Conservation (phyloP, 2,888 invertebrate species). For the Drosophila quinaria region DNA sequence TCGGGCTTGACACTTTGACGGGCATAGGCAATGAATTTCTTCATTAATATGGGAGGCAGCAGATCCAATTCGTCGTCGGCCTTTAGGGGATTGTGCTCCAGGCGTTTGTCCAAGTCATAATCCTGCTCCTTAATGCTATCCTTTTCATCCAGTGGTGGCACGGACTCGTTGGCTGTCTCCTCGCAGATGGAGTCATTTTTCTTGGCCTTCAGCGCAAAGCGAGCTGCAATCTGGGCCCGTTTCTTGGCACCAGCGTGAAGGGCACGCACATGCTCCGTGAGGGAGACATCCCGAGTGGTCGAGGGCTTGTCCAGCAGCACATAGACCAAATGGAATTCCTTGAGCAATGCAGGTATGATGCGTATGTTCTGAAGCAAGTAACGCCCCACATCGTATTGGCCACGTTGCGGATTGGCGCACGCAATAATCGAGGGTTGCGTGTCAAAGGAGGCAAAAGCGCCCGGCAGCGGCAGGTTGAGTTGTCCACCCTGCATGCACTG, state of each 20-base stretch:
- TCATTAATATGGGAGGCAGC: conserved; percentile 91
- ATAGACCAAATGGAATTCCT: conserved; percentile 97
- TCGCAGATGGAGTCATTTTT: conserved; percentile 82
- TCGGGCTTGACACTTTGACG: conserved; percentile 94
- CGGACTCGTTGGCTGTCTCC: conserved; percentile 13
- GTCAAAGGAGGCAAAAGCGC: conserved; percentile 92
- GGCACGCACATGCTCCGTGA: conserved; percentile 90
- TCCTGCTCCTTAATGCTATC: conserved; percentile 68
- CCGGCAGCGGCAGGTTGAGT: conserved; percentile 96
- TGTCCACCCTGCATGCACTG: conserved; percentile 98
- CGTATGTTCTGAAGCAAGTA: conserved; percentile 96
- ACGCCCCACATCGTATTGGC: conserved; percentile 95
- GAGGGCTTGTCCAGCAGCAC: conserved; percentile 93
- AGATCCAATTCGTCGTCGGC: conserved; percentile 89
- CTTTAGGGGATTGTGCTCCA: conserved; percentile 80
- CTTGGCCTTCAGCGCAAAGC: conserved; percentile 84
- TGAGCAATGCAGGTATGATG: conserved; percentile 93
- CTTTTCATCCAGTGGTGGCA: conserved; percentile 21
- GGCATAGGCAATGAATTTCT: conserved; percentile 97
- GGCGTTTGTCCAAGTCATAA: conserved; percentile 84
- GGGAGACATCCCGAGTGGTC: conserved; percentile 86
- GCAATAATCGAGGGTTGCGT: conserved; percentile 95
- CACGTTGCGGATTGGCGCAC: conserved; percentile 96
- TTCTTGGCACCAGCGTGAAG: conserved; percentile 88
- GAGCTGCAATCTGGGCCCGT: conserved; percentile 66